A percentile compares a stretch with the other conserved stretches of the same genome.
Evolutionary conservation across 64 coral and sea anemone genomes (phyloP).

Genomic region (Porites lutea): DNA sequence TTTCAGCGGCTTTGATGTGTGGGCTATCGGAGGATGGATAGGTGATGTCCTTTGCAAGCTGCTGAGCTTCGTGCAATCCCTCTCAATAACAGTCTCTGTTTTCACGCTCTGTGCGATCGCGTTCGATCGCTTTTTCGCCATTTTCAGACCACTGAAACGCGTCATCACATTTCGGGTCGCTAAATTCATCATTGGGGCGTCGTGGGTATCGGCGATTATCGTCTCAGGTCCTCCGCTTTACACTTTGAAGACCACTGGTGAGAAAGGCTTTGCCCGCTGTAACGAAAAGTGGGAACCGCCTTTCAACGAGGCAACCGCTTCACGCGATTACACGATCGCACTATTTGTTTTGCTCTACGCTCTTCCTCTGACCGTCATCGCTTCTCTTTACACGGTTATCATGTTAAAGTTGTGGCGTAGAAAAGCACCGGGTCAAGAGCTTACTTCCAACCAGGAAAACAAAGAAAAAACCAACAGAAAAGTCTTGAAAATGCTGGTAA

Average conservation of each 20-base stretch:
- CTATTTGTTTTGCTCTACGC: slow-evolving; percentile 60
- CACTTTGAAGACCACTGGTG: neutral
- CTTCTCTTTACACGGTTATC: slow-evolving; percentile 49
- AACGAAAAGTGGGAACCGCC: slow-evolving; percentile 55
- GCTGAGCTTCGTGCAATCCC: slow-evolving; percentile 42
- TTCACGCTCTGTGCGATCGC: slow-evolving; percentile 62
- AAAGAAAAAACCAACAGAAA: slow-evolving; percentile 69
- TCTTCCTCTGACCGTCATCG: slow-evolving; percentile 47
- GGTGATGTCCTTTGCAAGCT: slow-evolving; percentile 65
- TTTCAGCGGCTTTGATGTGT: slow-evolving; percentile 3
- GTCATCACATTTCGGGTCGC: slow-evolving; percentile 52
- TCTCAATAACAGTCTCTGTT: slow-evolving; percentile 59
- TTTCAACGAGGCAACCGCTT: slow-evolving; percentile 37
- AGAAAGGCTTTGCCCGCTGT: slow-evolving; percentile 35
- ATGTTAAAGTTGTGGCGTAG: slow-evolving; percentile 66
- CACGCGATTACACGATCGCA: slow-evolving; percentile 53
- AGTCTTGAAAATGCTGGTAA: slow-evolving; percentile 76
- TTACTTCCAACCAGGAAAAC: slow-evolving; percentile 44
- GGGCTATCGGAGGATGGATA: slow-evolving; percentile 54
- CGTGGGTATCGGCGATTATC: slow-evolving; percentile 38
- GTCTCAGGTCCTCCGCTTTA: slow-evolving; percentile 60
- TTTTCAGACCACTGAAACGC: slow-evolving; percentile 60
- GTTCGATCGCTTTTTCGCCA: slow-evolving; percentile 74
- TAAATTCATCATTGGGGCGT: slow-evolving; percentile 20
- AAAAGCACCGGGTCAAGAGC: slow-evolving; percentile 47